Evolutionary conservation across 2,113 vertebrate species (phyloP).

Genomic region (Agapornis roseicollis): DNA sequence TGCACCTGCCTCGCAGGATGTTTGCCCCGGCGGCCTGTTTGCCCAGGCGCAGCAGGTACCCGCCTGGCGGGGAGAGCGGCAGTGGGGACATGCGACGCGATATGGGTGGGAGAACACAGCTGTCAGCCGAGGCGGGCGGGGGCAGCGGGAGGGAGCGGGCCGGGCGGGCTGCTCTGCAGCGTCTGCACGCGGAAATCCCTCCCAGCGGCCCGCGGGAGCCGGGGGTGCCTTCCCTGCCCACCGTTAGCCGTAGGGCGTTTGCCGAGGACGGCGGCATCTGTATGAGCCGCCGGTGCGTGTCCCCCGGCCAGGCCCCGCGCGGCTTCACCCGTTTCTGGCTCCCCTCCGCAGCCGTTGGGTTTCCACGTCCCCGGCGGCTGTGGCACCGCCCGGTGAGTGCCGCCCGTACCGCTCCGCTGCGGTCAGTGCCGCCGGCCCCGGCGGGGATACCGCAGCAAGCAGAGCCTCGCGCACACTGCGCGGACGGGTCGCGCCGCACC

Average conservation of each 20-base stretch:
- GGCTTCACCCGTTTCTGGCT: neutral
- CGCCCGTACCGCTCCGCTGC: neutral
- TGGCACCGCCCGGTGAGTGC: neutral
- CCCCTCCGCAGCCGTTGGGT: neutral
- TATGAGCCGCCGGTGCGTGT: neutral
- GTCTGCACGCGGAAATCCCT: neutral
- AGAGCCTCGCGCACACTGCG: neutral
- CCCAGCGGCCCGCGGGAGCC: neutral
- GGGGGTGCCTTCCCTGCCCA: neutral
- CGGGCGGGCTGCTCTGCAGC: neutral
- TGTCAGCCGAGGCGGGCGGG: neutral
- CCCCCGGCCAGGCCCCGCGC: neutral
- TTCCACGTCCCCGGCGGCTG: neutral
- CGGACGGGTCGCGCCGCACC: neutral
- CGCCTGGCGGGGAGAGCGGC: neutral
- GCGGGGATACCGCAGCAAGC: neutral
- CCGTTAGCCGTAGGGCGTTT: neutral
- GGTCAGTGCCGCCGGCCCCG: neutral
- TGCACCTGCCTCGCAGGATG: slow-evolving; percentile 19
- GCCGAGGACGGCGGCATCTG: neutral
- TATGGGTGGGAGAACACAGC: neutral
- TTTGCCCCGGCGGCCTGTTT: neutral
- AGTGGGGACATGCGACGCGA: neutral
- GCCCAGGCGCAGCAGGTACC: neutral
- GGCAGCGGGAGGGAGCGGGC: no score